Percentiles rank a stretch among this genome's conserved stretches.
Evolutionary conservation across 2,113 vertebrate genomes (phyloP).

Genomic region (Mesoclemmys tuberculata): DNA sequence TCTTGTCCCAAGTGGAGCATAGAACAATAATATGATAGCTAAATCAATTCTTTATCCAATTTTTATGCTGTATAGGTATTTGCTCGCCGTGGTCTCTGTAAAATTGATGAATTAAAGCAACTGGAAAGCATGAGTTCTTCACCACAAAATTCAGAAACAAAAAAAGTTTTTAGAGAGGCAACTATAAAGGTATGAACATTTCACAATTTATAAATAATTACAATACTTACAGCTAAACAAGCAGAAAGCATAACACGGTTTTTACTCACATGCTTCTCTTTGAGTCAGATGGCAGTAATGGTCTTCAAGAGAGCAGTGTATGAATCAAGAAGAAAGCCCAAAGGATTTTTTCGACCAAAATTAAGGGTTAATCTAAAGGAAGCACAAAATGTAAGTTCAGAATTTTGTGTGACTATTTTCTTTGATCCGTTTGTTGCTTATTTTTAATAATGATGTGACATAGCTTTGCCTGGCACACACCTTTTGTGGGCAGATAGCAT

Average conservation of each 20-base stretch:
- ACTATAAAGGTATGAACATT: slow-evolving; percentile 86
- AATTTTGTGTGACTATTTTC: neutral
- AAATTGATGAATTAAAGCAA: slow-evolving; percentile 88
- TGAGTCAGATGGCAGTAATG: slow-evolving; percentile 88
- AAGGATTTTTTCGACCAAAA: slow-evolving; percentile 74
- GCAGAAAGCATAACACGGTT: neutral
- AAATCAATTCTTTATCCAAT: slow-evolving; percentile 7
- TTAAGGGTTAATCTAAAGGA: slow-evolving; percentile 81
- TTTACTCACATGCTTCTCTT: slow-evolving; percentile 4
- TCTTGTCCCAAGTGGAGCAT: neutral
- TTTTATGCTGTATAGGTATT: slow-evolving; percentile 82
- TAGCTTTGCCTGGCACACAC: neutral
- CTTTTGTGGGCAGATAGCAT: neutral
- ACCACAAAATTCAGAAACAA: slow-evolving; percentile 70
- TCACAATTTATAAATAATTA: neutral
- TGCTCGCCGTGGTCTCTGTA: slow-evolving; percentile 89
- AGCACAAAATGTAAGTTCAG: slow-evolving; percentile 79
- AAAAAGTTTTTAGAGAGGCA: slow-evolving; percentile 86
- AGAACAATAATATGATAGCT: neutral
- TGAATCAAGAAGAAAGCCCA: slow-evolving; percentile 84
- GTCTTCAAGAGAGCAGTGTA: slow-evolving; percentile 91
- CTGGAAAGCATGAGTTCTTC: slow-evolving; percentile 79
- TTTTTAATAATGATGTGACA: neutral
- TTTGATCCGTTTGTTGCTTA: neutral
- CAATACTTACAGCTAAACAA: neutral